phyloP scores from a whole-genome alignment of 2,888 invertebrate genomes.

The Sacculina carcini region DNA sequence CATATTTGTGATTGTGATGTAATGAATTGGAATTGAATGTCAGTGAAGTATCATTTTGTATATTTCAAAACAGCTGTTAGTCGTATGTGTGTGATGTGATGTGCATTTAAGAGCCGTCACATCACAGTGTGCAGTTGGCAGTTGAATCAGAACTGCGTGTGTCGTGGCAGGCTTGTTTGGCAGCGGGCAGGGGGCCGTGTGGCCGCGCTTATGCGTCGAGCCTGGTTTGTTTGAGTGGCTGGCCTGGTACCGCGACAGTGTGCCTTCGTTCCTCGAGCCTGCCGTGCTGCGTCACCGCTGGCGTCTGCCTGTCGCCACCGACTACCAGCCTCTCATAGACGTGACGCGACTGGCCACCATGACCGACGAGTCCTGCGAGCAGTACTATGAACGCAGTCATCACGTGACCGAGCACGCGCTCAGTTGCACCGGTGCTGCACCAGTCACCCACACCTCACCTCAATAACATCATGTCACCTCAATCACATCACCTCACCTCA shows the following conservation, averaged over 20 bases:
- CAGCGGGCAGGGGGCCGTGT: too few relatives aligned
- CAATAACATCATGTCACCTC: too few relatives aligned
- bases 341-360: conserved; percentile 26
- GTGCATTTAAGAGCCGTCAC: too few relatives aligned
- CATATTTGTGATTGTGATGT: background rate
- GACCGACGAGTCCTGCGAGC: conserved; percentile 32
- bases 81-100: too few relatives aligned
- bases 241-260: conserved; percentile 55
- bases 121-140: too few relatives aligned
- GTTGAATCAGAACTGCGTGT: too few relatives aligned
- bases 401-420: conserved; percentile 30
- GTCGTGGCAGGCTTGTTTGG: too few relatives aligned
- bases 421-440: conserved; percentile 21
- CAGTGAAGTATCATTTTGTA: background rate
- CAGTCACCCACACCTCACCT: background rate
- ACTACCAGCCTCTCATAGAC: conserved; percentile 35
- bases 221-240: conserved; percentile 84
- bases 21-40: background rate
- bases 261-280: conserved; percentile 49
- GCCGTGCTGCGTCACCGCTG: conserved; percentile 36
- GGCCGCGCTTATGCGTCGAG: conserved; percentile 46
- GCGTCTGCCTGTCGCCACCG: conserved; percentile 45
- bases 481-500: too few relatives aligned
- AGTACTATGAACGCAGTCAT: conserved; percentile 36
- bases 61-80: conserved; percentile 10